These are phyloP conservation scores for Liasis olivaceus DNA, from an alignment of 2,797 vertebrate species.

Conservation along the genomic window DNA sequence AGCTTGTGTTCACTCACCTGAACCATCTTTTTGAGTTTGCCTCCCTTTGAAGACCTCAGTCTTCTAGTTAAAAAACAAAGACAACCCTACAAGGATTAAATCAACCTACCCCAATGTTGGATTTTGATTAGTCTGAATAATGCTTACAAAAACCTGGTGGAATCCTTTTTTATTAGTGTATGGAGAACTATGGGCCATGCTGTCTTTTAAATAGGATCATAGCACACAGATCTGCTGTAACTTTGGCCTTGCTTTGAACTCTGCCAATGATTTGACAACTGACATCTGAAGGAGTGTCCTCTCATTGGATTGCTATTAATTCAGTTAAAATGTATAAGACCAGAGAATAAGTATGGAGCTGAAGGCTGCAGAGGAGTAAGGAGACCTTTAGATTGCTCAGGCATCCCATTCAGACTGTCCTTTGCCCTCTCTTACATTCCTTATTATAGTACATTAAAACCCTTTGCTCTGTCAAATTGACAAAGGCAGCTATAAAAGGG, in stretches of 20 bases:
- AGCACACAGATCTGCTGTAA: constrained; percentile 21
- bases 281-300: constrained; percentile 48
- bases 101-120: neutral
- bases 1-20: neutral
- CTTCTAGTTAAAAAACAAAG: neutral
- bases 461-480: constrained; percentile 69
- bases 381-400: constrained; percentile 51
- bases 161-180: constrained; percentile 21
- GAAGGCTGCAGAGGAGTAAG: constrained; percentile 43
- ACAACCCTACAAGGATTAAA: neutral
- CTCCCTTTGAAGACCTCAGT: neutral
- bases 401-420: constrained; percentile 59
- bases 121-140: neutral
- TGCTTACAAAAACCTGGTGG: neutral
- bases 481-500: constrained; percentile 69
- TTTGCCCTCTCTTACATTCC: constrained; percentile 65
- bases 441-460: constrained; percentile 69
- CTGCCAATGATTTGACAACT: constrained; percentile 36
- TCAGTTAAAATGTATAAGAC: constrained; percentile 29
- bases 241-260: constrained; percentile 36
- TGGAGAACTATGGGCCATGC: fast-evolving
- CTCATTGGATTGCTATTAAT: constrained; percentile 40
- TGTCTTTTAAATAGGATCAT: constrained; percentile 39
- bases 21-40: neutral
- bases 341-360: constrained; percentile 33